phyloP scores from a whole-genome alignment of 2,797 vertebrate species.

The Kryptolebias ocellatus region DNA sequence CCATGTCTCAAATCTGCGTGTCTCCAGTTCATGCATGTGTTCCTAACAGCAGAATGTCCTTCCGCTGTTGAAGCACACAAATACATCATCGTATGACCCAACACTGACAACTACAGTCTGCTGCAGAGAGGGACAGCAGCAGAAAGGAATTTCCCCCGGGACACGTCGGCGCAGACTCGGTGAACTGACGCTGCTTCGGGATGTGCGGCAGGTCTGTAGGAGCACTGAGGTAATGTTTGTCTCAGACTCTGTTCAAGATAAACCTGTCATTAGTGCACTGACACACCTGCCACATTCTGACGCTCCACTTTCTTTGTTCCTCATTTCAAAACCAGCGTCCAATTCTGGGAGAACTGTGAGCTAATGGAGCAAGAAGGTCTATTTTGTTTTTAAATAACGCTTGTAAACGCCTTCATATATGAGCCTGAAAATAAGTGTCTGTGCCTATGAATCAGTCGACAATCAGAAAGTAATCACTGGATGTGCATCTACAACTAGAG shows the following conservation, averaged over 20 bases:
- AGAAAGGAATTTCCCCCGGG: slow-evolving; percentile 77
- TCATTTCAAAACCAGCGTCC: slow-evolving; percentile 11
- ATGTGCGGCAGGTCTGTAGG: slow-evolving; percentile 59
- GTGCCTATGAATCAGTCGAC: no score
- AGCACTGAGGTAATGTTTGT: slow-evolving; percentile 77
- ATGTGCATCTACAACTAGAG: no score
- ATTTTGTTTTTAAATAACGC: slow-evolving; percentile 15
- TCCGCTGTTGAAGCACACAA: slow-evolving; percentile 65
- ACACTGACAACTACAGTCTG: slow-evolving; percentile 75
- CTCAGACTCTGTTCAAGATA: slow-evolving; percentile 71
- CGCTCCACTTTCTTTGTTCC: slow-evolving; percentile 44
- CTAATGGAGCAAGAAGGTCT: not conserved
- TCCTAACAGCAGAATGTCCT: slow-evolving; percentile 62
- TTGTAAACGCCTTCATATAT: no score
- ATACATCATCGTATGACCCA: slow-evolving; percentile 74
- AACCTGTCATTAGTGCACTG: slow-evolving; percentile 69
- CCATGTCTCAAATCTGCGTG: slow-evolving; percentile 21
- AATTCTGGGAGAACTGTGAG: slow-evolving; percentile 25
- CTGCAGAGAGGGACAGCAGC: slow-evolving; percentile 71
- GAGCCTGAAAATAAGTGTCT: no score
- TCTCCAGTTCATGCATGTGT: slow-evolving; percentile 43
- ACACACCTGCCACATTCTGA: slow-evolving; percentile 55
- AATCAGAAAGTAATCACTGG: no score
- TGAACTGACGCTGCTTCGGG: slow-evolving; percentile 68
- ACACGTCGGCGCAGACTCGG: slow-evolving; percentile 72